A percentile compares a stretch with the other conserved stretches of the same genome.
Conservation (phyloP, 1,140 invertebrate genomes). For the Rhagoletis zephyria region DNA sequence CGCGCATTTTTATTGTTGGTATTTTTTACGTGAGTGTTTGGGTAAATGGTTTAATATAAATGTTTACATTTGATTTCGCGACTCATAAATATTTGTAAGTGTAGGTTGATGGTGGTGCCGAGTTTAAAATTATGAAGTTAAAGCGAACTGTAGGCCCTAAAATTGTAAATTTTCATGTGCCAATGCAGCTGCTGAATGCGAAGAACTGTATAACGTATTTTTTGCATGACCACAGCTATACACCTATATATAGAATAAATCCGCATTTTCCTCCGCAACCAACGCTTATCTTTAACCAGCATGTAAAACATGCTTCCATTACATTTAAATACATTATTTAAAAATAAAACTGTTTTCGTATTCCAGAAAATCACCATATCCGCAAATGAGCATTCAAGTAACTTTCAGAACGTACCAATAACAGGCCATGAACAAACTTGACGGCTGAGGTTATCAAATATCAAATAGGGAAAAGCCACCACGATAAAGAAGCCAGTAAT, state of each 20-base stretch:
- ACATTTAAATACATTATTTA: not conserved
- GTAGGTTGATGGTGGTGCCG: too few relatives aligned
- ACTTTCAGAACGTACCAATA: conserved; percentile 8
- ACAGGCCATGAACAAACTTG: not conserved
- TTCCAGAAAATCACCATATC: not conserved
- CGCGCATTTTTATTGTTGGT: not conserved
- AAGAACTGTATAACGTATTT: too few relatives aligned
- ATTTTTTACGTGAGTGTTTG: not conserved
- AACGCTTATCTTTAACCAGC: too few relatives aligned
- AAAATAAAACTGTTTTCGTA: not conserved
- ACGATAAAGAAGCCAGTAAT: not conserved
- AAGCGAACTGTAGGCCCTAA: too few relatives aligned
- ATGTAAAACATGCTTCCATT: not conserved
- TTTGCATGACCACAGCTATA: too few relatives aligned
- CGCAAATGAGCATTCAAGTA: not conserved
- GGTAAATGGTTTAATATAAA: not conserved
- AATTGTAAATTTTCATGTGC: too few relatives aligned
- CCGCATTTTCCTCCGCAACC: too few relatives aligned
- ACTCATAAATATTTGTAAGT: not conserved
- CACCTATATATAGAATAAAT: too few relatives aligned
- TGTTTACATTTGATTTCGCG: conserved; percentile 18
- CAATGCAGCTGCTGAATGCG: too few relatives aligned
- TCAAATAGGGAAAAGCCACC: not conserved
- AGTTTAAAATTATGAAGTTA: too few relatives aligned
- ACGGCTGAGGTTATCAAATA: not conserved